These are phyloP conservation scores for Coregonus suidteri DNA, from an alignment of 2,797 vertebrate species.

Conservation along the genomic window DNA sequence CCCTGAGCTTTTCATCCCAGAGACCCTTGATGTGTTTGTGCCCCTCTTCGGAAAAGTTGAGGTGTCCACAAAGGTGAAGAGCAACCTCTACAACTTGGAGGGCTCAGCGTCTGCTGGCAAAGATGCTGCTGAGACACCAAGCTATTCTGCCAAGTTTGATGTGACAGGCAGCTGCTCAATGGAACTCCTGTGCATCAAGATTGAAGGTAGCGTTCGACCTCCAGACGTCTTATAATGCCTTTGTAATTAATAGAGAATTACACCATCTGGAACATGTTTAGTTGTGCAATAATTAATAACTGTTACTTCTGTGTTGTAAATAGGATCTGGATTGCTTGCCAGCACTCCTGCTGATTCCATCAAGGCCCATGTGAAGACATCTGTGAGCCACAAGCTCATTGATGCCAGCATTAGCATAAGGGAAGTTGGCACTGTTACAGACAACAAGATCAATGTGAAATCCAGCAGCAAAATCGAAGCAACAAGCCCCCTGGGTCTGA, in stretches of 20 bases:
- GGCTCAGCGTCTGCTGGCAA: conserved; percentile 77
- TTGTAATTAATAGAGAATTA: not conserved
- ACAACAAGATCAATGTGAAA: conserved; percentile 60
- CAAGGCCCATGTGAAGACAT: conserved; percentile 72
- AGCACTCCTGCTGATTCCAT: conserved; percentile 65
- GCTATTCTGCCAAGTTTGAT: conserved; percentile 75
- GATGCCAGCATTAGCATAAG: conserved; percentile 76
- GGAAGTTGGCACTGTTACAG: conserved; percentile 66
- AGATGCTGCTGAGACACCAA: conserved; percentile 70
- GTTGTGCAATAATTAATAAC: not conserved
- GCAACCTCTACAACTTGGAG: conserved; percentile 90
- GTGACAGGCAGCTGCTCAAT: conserved; percentile 78
- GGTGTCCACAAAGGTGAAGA: conserved; percentile 79
- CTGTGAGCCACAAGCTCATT: conserved; percentile 82
- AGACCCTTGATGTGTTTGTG: conserved; percentile 74
- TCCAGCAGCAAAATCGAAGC: conserved; percentile 74
- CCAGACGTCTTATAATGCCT: not conserved
- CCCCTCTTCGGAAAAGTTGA: conserved; percentile 84
- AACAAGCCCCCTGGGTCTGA: conserved; percentile 80
- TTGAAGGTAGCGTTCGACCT: conserved; percentile 79
- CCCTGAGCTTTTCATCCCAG: conserved; percentile 81
- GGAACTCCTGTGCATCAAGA: conserved; percentile 82
- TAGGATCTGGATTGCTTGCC: conserved; percentile 82
- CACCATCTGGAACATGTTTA: not conserved
- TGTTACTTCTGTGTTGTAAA: conserved; percentile 41